Percentiles rank a stretch among this genome's conserved stretches.
These are phyloP conservation scores for Melitaea athalia DNA, from an alignment of 2,888 invertebrate genomes.

Conservation along the genomic window DNA sequence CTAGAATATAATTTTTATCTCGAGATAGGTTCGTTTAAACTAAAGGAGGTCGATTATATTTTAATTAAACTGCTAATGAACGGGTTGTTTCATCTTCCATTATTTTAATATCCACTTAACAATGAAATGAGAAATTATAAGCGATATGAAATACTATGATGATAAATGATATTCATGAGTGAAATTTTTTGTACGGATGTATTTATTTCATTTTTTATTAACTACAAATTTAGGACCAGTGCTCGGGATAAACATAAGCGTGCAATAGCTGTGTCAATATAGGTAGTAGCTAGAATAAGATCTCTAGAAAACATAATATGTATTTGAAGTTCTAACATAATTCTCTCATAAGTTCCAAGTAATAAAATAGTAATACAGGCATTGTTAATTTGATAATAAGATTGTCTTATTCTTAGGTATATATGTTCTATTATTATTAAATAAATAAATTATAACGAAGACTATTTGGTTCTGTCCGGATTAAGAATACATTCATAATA, in stretches of 20 bases:
- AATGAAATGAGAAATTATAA: neutral
- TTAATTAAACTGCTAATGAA: slow-evolving; percentile 1
- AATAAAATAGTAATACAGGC: too few relatives aligned
- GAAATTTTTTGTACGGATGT: neutral
- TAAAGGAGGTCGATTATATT: neutral
- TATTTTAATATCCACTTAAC: neutral
- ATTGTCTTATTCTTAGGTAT: too few relatives aligned
- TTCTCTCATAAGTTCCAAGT: neutral
- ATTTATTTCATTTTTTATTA: neutral
- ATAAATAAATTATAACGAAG: neutral
- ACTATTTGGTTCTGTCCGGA: too few relatives aligned
- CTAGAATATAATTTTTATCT: neutral
- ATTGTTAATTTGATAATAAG: too few relatives aligned
- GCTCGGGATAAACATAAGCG: slow-evolving; percentile 27
- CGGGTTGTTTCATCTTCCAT: neutral
- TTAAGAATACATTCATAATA: too few relatives aligned
- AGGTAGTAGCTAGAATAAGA: slow-evolving; percentile 68
- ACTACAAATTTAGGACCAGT: slow-evolving; percentile 20
- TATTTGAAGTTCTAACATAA: neutral
- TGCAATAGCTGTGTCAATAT: slow-evolving; percentile 29
- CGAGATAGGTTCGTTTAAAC: neutral
- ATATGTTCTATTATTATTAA: too few relatives aligned
- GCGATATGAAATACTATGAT: neutral
- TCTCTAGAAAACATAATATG: slow-evolving; percentile 50
- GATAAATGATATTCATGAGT: neutral